Conservation (phyloP, 2,797 vertebrate species). For the Pelobates cultripes region DNA sequence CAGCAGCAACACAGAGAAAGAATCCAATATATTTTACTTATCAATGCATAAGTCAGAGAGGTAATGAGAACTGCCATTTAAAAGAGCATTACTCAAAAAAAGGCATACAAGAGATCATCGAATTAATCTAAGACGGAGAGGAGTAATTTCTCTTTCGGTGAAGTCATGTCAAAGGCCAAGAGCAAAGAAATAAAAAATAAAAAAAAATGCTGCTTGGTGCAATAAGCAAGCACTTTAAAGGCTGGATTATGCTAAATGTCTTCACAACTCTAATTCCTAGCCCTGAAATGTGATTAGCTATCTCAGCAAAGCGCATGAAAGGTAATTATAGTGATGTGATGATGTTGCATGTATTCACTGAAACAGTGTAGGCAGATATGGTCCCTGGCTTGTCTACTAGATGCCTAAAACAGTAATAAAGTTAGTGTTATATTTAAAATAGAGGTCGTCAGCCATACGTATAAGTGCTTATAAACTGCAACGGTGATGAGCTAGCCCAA, state of each 20-base stretch:
- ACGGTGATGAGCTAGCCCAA: too few species aligned
- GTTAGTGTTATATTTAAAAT: too few species aligned
- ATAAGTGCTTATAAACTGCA: too few species aligned
- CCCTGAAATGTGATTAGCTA: conserved; percentile 35
- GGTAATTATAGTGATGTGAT: conserved; percentile 13
- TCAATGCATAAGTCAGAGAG: conserved; percentile 56
- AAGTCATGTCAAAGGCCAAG: conserved; percentile 52
- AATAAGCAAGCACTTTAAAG: conserved; percentile 33
- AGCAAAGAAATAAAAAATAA: conserved; percentile 30
- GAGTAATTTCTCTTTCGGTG: conserved; percentile 45
- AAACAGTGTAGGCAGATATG: neutral
- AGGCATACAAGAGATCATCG: conserved; percentile 48
- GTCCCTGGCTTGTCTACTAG: neutral
- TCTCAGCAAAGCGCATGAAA: conserved; percentile 18
- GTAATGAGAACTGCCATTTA: conserved; percentile 57
- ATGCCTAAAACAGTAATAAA: neutral
- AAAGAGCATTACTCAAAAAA: conserved; percentile 55
- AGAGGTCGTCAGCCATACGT: too few species aligned
- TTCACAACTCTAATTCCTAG: conserved; percentile 15
- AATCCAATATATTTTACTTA: conserved; percentile 55
- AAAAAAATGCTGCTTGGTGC: conserved; percentile 35
- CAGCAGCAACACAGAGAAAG: conserved; percentile 3
- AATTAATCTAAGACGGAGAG: conserved; percentile 47
- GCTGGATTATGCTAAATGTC: conserved; percentile 37
- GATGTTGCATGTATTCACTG: conserved; percentile 13